Base-by-base conservation (phyloP, 2,113 vertebrate genomes). In the Nibea coibor region DNA sequence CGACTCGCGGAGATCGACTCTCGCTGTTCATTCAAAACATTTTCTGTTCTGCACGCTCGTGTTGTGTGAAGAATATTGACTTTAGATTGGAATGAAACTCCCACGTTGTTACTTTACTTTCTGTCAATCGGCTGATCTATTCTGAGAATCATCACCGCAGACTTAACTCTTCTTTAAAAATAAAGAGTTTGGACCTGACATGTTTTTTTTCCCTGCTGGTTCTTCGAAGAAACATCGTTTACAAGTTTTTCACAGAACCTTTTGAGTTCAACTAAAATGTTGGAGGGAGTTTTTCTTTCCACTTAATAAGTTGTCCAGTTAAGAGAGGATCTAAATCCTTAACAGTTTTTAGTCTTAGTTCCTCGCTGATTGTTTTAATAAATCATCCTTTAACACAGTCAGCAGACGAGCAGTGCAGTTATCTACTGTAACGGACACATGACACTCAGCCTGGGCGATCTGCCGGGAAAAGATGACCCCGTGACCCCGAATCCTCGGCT, bases 401-500 rank as follows among this genome's bases (percentile, higher is more conserved):
- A 5, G 31, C 6, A 72, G 51, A 72, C 10, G 14, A 35, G 62
- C 53, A 48, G 19, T 61, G 51, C 4, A 2, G 15, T 70, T 39
- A 69, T 68, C n/a, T 20, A 11, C 61, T 2, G 50, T 72, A 77
- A 56, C 48, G 10, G n/a, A 65, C 81, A 59, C 57, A 26, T 48
- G 65, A 74, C 53, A 20, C 54, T 47, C 35, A 8, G 71, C n/a
- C 54, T 11, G 61, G 31, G 65, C 2, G 31, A 62, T 57, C 62
- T 0, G 26, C 31, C 16, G n/a, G 61, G 42, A 53, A 57, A 28
- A 67, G 35, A 17, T 57, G 73, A 65, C 70, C 71, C 50, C 1
- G n/a, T 82, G 84, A 82, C 72, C 84, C 31, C 65, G 51, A 47
- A 73, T 68, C 70, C 8, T 68, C 20, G 20, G 17, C 68, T 3